phyloP scores from a whole-genome alignment of 2,113 vertebrate species.

The Chamaea fasciata region DNA sequence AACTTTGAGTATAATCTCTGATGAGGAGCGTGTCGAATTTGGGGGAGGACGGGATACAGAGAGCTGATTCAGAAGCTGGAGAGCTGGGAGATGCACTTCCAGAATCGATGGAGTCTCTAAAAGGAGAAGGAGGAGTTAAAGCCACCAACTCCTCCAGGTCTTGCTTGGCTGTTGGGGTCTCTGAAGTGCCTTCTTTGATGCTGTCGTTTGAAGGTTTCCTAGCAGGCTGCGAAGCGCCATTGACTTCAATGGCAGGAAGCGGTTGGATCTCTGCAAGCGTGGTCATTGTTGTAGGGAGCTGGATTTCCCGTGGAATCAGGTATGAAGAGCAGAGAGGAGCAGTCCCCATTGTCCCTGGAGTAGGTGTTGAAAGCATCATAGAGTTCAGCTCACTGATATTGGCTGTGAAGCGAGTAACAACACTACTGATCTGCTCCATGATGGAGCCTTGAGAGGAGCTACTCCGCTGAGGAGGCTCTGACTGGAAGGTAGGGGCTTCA shows the following conservation, averaged over 20 bases:
- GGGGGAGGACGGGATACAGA: conserved; percentile 86
- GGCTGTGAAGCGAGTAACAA: conserved; percentile 96
- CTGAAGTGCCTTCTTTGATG: conserved; percentile 61
- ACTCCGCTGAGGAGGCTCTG: conserved; percentile 77
- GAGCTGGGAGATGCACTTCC: conserved; percentile 86
- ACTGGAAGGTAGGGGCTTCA: conserved; percentile 75
- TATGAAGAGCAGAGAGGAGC: conserved; percentile 80
- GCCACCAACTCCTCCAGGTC: conserved; percentile 92
- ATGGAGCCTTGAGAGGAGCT: conserved; percentile 84
- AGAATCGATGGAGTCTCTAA: conserved; percentile 92
- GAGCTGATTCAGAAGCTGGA: conserved; percentile 80
- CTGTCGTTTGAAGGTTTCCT: conserved; percentile 66
- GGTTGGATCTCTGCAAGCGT: conserved; percentile 93
- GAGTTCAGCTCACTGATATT: conserved; percentile 96
- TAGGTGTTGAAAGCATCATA: conserved; percentile 87
- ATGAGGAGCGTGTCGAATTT: conserved; percentile 90
- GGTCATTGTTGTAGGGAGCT: conserved; percentile 88
- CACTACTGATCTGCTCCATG: conserved; percentile 98
- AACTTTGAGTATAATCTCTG: conserved; percentile 97
- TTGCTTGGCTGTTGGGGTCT: conserved; percentile 74
- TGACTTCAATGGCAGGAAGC: conserved; percentile 84
- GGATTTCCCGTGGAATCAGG: conserved; percentile 86
- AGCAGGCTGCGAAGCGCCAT: conserved; percentile 67
- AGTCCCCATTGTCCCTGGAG: conserved; percentile 62
- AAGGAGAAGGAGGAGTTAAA: conserved; percentile 95